Conservation (phyloP, 2,888 invertebrate genomes). For the Polydrusus cervinus region DNA sequence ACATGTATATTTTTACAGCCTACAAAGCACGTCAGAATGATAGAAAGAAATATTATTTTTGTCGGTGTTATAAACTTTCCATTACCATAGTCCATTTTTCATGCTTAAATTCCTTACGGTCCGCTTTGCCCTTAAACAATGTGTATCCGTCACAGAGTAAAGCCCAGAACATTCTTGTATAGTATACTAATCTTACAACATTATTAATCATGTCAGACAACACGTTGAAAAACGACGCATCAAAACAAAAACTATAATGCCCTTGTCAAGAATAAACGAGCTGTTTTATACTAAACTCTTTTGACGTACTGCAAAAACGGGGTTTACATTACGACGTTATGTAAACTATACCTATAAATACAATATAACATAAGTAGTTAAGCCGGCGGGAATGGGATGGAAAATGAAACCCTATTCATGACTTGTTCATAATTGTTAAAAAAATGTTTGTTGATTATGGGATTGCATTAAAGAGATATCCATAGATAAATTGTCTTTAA, state of each 20-base stretch:
- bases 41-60: not conserved
- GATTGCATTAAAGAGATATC: too few relatives aligned
- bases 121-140: slow-evolving; percentile 12
- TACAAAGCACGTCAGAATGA: not conserved
- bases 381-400: too few relatives aligned
- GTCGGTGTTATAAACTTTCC: not conserved
- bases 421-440: too few relatives aligned
- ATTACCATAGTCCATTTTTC: slow-evolving; percentile 2
- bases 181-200: slow-evolving; percentile 30
- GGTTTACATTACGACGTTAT: not conserved
- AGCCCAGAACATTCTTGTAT: slow-evolving; percentile 13
- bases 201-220: slow-evolving; percentile 34
- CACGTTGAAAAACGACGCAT: slow-evolving; percentile 31
- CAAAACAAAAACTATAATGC: slow-evolving; percentile 30
- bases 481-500: too few relatives aligned
- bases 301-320: slow-evolving; percentile 15
- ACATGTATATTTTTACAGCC: too few relatives aligned
- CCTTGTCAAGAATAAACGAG: slow-evolving; percentile 36
- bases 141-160: slow-evolving; percentile 2
- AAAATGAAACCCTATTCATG: too few relatives aligned
- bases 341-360: too few relatives aligned
- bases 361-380: too few relatives aligned
- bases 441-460: too few relatives aligned
- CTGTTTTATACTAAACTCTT: slow-evolving; percentile 19
- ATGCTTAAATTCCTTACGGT: slow-evolving; percentile 4